Evolutionary conservation across 2,888 invertebrate species (phyloP).

Genomic region (Metellina segmentata): DNA sequence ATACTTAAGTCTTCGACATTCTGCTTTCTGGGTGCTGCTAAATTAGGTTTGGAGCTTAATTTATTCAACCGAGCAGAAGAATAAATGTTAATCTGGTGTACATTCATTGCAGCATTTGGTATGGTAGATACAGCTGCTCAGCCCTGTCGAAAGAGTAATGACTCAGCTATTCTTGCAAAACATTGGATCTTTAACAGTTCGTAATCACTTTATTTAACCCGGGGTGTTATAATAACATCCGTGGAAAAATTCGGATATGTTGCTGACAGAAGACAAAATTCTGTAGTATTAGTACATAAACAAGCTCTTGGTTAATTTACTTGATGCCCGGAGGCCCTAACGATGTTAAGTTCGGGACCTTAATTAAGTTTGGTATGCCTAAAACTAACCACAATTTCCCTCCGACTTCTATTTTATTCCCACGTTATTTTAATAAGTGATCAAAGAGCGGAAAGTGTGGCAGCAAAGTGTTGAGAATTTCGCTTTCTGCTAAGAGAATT

Average conservation of each 20-base stretch:
- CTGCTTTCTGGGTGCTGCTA: neutral
- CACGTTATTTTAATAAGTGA: slow-evolving; percentile 28
- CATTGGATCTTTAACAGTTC: neutral
- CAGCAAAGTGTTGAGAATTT: neutral
- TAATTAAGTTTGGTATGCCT: slow-evolving; percentile 33
- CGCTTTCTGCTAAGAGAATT: neutral
- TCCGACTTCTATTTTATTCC: slow-evolving; percentile 16
- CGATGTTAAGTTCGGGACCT: slow-evolving; percentile 30
- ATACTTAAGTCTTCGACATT: neutral
- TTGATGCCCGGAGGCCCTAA: slow-evolving; percentile 7
- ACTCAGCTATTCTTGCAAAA: neutral
- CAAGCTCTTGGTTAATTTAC: slow-evolving; percentile 38
- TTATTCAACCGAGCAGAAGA: neutral
- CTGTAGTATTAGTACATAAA: neutral
- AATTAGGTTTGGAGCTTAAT: neutral
- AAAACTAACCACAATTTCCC: slow-evolving; percentile 2
- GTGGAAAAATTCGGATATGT: neutral
- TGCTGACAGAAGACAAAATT: neutral
- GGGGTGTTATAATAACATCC: neutral
- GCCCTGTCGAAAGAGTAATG: neutral
- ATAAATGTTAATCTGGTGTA: neutral
- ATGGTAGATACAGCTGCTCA: neutral
- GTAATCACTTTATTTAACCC: slow-evolving; percentile 5
- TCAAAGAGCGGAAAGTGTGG: neutral
- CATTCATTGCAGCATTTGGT: neutral